phyloP scores from a whole-genome alignment of 2,113 vertebrate species.

The Gila orcuttii region DNA sequence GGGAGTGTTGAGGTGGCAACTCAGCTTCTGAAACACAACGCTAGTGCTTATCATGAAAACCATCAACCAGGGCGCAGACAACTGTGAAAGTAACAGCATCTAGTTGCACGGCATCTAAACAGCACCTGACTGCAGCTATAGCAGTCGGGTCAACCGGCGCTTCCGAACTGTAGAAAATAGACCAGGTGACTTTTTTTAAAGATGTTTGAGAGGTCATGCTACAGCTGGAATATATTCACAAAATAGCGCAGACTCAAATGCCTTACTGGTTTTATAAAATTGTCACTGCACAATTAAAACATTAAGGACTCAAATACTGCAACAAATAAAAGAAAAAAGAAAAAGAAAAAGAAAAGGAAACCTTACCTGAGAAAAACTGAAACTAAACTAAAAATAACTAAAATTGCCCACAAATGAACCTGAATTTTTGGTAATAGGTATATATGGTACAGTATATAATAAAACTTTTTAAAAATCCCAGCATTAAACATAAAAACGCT shows the following conservation, averaged over 20 bases:
- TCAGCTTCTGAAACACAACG: background rate
- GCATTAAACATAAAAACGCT: background rate
- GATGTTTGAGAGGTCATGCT: background rate
- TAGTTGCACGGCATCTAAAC: background rate
- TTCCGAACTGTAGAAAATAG: background rate
- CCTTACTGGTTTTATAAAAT: background rate
- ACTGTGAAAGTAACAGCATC: constrained; percentile 8
- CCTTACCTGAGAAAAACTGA: background rate
- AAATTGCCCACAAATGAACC: background rate
- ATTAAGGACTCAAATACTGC: background rate
- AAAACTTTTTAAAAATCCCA: too few relatives aligned
- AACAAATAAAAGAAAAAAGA: background rate
- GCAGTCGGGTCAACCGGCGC: background rate
- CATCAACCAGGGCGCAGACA: background rate
- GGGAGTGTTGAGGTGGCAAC: background rate
- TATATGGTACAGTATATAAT: background rate
- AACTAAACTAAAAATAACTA: background rate
- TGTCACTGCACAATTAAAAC: background rate
- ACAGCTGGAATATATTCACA: background rate
- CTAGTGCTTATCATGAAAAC: background rate
- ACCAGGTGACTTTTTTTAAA: background rate
- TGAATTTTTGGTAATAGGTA: background rate
- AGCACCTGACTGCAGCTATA: background rate
- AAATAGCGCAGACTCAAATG: background rate
- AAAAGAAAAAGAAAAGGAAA: background rate